Evolutionary conservation across 2,797 vertebrate species (phyloP).

Genomic region (Sebastes nivosus): DNA sequence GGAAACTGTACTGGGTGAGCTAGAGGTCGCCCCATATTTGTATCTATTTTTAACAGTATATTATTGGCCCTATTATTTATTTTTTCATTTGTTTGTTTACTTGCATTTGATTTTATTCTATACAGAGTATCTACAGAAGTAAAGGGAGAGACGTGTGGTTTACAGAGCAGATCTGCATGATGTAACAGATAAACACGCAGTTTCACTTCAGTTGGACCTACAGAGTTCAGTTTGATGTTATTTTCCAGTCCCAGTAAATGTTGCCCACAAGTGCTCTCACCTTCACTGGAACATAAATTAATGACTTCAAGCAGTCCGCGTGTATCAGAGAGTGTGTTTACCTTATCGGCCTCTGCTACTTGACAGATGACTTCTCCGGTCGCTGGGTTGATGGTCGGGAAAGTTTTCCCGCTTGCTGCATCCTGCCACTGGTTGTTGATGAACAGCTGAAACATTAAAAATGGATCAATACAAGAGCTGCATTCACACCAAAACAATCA

Average conservation of each 20-base stretch:
- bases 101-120: no score
- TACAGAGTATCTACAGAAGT: no score
- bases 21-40: no score
- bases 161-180: neutral
- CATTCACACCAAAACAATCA: neutral
- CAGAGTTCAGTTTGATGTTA: neutral
- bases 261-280: neutral
- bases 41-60: no score
- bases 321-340: slow-evolving; percentile 44
- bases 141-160: neutral
- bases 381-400: slow-evolving; percentile 91
- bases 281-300: neutral
- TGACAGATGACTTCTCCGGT: slow-evolving; percentile 95
- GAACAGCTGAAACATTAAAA: slow-evolving; percentile 86
- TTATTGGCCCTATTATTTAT: no score
- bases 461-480: neutral
- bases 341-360: slow-evolving; percentile 92
- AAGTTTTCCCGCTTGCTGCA: slow-evolving; percentile 89
- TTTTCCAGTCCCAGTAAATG: neutral
- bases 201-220: neutral
- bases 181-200: neutral
- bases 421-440: slow-evolving; percentile 96
- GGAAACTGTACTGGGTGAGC: no score
- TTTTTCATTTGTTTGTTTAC: no score
- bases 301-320: neutral